Evolutionary conservation across 2,888 invertebrate genomes (phyloP).

Genomic region (Cenopis cana): DNA sequence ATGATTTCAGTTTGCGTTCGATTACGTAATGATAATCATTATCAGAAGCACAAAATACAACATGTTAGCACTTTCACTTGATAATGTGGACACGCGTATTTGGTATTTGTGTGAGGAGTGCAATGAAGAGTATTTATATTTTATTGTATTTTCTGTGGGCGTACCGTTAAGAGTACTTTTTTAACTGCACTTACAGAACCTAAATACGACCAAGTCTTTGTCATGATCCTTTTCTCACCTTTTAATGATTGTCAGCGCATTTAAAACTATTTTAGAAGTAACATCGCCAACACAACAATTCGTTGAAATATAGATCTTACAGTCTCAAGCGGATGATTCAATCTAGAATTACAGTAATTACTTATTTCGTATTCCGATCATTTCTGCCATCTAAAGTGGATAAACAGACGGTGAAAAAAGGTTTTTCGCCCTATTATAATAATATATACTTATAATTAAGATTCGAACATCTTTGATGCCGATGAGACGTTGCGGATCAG

Average conservation of each 20-base stretch:
- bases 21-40: conserved; percentile 6
- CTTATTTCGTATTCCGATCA: neutral
- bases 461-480: neutral
- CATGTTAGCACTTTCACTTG: no score
- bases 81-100: no score
- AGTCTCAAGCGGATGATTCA: neutral
- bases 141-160: no score
- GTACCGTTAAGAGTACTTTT: conserved; percentile 20
- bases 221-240: conserved; percentile 3
- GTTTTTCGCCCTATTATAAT: neutral
- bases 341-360: neutral
- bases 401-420: neutral
- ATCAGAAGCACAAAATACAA: conserved; percentile 7
- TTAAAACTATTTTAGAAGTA: neutral
- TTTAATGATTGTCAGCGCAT: neutral
- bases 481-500: neutral
- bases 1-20: conserved; percentile 11
- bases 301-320: neutral
- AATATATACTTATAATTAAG: neutral
- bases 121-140: no score
- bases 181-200: neutral
- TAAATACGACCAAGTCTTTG: neutral
- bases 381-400: neutral
- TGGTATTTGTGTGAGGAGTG: no score
- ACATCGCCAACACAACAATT: neutral